Evolutionary conservation across 2,797 vertebrate species (phyloP).

Genomic region (Pogonophryne albipinna): DNA sequence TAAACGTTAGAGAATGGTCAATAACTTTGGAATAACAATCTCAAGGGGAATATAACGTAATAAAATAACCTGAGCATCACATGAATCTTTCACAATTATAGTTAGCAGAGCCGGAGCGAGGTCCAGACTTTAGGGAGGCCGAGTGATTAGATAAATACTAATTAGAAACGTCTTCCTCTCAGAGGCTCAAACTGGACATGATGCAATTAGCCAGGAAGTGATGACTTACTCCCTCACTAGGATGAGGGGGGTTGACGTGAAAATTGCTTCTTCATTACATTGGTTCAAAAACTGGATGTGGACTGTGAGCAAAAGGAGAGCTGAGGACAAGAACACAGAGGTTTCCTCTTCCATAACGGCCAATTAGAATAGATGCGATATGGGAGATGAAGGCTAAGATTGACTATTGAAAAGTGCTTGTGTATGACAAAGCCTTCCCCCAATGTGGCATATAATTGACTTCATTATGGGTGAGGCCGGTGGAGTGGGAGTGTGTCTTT

Average conservation of each 20-base stretch:
- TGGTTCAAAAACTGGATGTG: slow-evolving; percentile 66
- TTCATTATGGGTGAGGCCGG: slow-evolving; percentile 76
- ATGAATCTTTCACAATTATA: slow-evolving; percentile 48
- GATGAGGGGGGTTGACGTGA: slow-evolving; percentile 66
- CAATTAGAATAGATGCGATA: slow-evolving; percentile 70
- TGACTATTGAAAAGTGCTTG: slow-evolving; percentile 66
- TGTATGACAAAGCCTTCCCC: slow-evolving; percentile 74
- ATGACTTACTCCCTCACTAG: slow-evolving; percentile 62
- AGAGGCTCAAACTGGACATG: slow-evolving; percentile 61
- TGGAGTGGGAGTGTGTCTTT: slow-evolving; percentile 63
- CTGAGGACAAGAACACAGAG: slow-evolving; percentile 41
- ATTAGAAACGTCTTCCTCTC: slow-evolving; percentile 73
- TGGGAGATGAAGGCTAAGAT: slow-evolving; percentile 59
- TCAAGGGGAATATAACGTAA: slow-evolving; percentile 35
- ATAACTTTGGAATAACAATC: slow-evolving; percentile 17
- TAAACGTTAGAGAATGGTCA: slow-evolving; percentile 61
- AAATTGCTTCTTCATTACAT: slow-evolving; percentile 76
- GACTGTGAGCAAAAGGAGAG: slow-evolving; percentile 41
- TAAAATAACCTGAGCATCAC: slow-evolving; percentile 34
- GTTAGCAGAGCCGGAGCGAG: slow-evolving; percentile 23
- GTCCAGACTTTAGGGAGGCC: slow-evolving; percentile 60
- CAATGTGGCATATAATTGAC: slow-evolving; percentile 75
- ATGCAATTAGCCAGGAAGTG: slow-evolving; percentile 77
- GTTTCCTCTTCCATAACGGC: slow-evolving; percentile 65
- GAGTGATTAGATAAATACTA: slow-evolving; percentile 77